These are phyloP conservation scores for Ophthalmolycus amberensis DNA, from an alignment of 2,113 vertebrate species.

Conservation along the genomic window DNA sequence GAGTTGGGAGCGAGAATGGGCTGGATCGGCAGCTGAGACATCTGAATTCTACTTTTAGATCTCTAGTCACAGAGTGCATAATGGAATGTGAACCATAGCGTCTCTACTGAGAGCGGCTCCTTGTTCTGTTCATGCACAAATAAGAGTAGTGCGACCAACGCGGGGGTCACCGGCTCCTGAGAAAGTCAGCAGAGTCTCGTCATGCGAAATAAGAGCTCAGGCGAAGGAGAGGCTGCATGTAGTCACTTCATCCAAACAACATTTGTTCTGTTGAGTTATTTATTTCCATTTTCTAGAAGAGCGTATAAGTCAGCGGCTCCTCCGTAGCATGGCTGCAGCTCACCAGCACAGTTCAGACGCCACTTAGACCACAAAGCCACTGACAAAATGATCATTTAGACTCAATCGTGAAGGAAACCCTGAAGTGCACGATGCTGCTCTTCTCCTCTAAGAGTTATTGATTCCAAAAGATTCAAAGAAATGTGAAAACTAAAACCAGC, in stretches of 20 bases:
- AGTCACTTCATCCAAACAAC: constrained; percentile 76
- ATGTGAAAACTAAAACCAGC: not conserved
- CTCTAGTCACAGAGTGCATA: not conserved
- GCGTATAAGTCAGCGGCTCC: constrained; percentile 10
- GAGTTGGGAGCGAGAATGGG: not conserved
- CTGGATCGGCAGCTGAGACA: not conserved
- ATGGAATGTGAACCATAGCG: not conserved
- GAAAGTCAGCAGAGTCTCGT: constrained; percentile 73
- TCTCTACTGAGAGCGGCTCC: constrained; percentile 3
- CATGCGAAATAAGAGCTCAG: constrained; percentile 79
- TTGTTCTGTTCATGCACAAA: constrained; percentile 10
- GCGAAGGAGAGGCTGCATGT: constrained; percentile 54
- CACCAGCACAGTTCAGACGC: not conserved
- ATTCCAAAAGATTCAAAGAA: rapidly evolving
- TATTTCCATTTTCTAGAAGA: constrained; percentile 70
- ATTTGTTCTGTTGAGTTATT: constrained; percentile 81
- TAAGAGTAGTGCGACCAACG: constrained; percentile 28
- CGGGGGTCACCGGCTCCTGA: constrained; percentile 45
- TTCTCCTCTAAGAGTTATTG: not conserved
- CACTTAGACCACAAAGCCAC: not conserved
- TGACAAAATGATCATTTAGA: not conserved
- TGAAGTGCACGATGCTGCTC: not conserved
- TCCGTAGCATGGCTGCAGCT: not conserved
- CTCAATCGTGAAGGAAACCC: not conserved
- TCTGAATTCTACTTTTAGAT: not conserved